phyloP scores from a whole-genome alignment of 2,113 vertebrate genomes.

The Actinemys pallida region DNA sequence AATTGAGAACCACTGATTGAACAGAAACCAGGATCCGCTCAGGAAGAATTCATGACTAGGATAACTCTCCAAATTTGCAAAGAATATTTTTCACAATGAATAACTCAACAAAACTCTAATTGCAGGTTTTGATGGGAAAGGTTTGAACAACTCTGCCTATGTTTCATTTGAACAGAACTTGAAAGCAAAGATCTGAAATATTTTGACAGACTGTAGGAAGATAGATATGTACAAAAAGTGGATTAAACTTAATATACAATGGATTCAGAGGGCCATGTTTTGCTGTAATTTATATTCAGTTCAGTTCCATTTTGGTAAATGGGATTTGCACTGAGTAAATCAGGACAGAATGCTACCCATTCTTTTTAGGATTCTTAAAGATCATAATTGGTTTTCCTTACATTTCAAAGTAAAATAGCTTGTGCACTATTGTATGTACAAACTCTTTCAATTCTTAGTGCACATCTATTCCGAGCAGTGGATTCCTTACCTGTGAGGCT shows the following conservation, averaged over 20 bases:
- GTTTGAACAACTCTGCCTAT: background rate
- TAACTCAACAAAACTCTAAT: background rate
- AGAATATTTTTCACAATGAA: background rate
- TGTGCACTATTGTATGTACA: background rate
- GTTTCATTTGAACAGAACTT: background rate
- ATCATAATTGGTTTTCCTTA: background rate
- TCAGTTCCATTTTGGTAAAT: background rate
- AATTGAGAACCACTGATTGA: background rate
- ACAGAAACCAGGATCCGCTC: background rate
- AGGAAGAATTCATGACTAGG: background rate
- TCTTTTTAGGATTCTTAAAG: background rate
- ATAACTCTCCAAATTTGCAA: background rate
- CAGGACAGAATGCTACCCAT: background rate
- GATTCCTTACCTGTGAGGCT: background rate
- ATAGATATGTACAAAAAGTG: background rate
- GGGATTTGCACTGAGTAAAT: background rate
- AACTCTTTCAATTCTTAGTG: background rate
- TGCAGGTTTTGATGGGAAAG: background rate
- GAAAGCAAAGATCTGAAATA: background rate
- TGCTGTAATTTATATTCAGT: background rate
- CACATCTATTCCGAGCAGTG: background rate
- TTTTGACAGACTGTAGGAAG: background rate
- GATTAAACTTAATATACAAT: background rate
- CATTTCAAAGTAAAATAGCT: accelerated
- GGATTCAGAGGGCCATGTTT: background rate